Evolutionary conservation across 2,797 vertebrate species (phyloP).

Genomic region (Odontamblyopus rebecca): DNA sequence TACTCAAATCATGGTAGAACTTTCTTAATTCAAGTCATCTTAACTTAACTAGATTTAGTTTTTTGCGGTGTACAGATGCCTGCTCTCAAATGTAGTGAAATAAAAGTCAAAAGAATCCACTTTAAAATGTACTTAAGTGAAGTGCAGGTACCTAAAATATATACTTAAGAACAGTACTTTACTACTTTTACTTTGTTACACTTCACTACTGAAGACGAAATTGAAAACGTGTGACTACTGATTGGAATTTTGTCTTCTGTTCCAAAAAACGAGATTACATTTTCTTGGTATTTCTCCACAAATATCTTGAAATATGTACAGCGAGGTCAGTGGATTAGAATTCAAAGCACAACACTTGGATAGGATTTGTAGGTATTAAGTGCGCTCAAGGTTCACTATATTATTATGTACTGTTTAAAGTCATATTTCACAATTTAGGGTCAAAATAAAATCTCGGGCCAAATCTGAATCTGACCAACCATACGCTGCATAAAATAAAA

Average conservation of each 20-base stretch:
- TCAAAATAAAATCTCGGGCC: neutral
- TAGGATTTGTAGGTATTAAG: neutral
- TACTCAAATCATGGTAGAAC: too few species aligned
- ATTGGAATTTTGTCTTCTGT: conserved; percentile 1
- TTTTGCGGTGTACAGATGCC: too few species aligned
- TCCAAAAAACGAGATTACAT: conserved; percentile 11
- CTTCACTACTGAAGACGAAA: conserved; percentile 12
- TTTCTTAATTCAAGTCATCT: too few species aligned
- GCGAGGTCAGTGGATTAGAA: neutral
- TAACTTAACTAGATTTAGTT: too few species aligned
- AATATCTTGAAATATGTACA: neutral
- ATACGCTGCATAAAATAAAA: neutral
- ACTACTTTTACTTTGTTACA: too few species aligned
- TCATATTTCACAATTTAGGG: neutral
- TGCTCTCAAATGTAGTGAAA: too few species aligned
- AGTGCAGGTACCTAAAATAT: too few species aligned
- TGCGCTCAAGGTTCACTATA: too few species aligned
- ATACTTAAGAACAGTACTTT: too few species aligned
- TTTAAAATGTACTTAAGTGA: too few species aligned
- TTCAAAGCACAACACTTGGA: conserved; percentile 10
- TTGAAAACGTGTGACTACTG: conserved; percentile 19
- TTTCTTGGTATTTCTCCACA: conserved; percentile 2
- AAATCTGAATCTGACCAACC: too few species aligned
- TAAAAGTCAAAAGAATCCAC: too few species aligned
- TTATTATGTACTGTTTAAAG: neutral